Evolutionary conservation across 1,140 invertebrate genomes (phyloP), one percentile per base, ranked within the genome.

Genomic region (Tetragonula clypearis): DNA sequence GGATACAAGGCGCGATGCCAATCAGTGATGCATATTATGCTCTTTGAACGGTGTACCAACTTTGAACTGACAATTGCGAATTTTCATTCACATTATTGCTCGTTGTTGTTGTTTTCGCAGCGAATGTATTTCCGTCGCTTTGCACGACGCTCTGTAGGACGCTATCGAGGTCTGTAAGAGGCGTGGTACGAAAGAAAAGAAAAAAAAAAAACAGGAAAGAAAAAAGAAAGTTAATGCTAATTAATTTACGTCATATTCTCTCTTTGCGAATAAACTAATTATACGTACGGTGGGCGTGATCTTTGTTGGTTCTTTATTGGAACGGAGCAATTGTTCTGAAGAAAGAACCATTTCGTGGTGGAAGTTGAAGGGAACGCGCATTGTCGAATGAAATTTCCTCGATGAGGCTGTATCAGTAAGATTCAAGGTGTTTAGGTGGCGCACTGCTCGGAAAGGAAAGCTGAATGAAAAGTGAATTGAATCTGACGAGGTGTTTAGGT

Each of bases 1-100:
- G 71, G 56, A 68, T 84, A 84, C 82, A 84, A 84, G 82, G 2
- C 58, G 82, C 76, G 85, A 84, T 86, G 86, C 86, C 83, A 80
- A 84, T 85, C 84, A 74, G 74, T 66, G 74, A 74, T 69, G 85
- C 80, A 86, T 82, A 82, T 82, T 78, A 84, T 84, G 26, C 58
- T 76, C 62, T 68, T 58, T 49, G 66, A 23, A 68, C n/a, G 23
- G 23, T 14, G 41, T 26, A 71, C 17, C 1, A 14, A 26, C 6
- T 26, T 68, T 8, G 0, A 35, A 21, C 15, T 2, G 12, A 4
- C 4, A 14, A 65, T 21, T 4, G 14, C 21, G 30, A 17, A 5
- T 23, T 2, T n/a, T 65, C 62, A n/a, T 26, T 77, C 30, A 19
- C 21, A 11, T 30, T 19, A 4, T 2, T 11, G 2, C 4, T 26